Evolutionary conservation across 2,113 vertebrate genomes (phyloP), one percentile per base, ranked within the genome.

Genomic region (Martes martes): DNA sequence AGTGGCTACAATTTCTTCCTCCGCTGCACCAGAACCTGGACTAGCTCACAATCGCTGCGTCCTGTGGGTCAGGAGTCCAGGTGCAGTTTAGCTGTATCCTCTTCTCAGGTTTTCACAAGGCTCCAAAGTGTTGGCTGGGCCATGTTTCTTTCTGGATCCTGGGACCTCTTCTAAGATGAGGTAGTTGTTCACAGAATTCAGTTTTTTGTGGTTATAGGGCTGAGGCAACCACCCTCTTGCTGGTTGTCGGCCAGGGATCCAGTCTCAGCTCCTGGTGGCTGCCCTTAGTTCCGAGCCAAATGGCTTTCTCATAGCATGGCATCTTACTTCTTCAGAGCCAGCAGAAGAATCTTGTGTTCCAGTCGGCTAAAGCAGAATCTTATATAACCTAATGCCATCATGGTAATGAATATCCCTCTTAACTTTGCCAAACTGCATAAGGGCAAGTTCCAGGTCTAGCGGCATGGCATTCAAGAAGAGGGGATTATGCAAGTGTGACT

Each of bases 381-480:
- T 59, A 52, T 1, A 55, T 11, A 47, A 47, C 0, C 8, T 47
- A 71, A 65, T 3, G 2, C 31, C 50, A 4, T 2, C 14, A 71
- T 21, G 24, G 16, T 7, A 69, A 83, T 50, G 19, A 42, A 5
- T 79, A 10, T 5, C 14, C 5, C 42, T 18, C 15, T 78, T 47
- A 47, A 26, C 28, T 76, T 31, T 78, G 26, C 15, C 26, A 31
- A 31, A 78, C 26, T 28, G 39, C 23, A 24, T 52, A n/a, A 28
- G 61, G 89, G 47, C 26, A 39, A 97, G 19, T 36, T 21, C 4
- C 39, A 69, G 8, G 5, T 84, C 61, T 50, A 8, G 21, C 9
- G n/a, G 10, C 1, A 13, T 31, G n/a, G 10, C 1, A 13, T 31
- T n/a, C 16, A 7, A 47, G 36, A 11, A 33, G 21, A 36, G 1